Conservation (phyloP, 2,113 vertebrate species). For the Trichomycterus rosablanca region DNA sequence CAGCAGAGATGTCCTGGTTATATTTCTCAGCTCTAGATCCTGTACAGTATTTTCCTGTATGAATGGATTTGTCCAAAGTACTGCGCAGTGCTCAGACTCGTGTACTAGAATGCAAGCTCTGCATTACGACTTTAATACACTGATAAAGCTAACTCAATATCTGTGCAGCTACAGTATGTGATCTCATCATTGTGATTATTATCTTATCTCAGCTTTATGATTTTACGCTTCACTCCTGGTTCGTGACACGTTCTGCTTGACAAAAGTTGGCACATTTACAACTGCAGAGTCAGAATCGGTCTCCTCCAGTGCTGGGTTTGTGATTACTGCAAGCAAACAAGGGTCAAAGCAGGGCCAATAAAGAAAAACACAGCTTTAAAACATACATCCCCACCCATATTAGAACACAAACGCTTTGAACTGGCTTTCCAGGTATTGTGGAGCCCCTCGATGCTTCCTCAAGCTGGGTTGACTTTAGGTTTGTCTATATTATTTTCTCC, state of each 20-base stretch:
- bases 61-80: not conserved
- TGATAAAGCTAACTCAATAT: too few relatives aligned
- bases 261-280: not conserved
- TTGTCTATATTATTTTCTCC: constrained; percentile 34
- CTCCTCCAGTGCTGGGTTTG: not conserved
- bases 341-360: not conserved
- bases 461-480: constrained; percentile 31
- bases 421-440: constrained; percentile 36
- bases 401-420: constrained; percentile 37
- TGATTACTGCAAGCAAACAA: not conserved
- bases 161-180: too few relatives aligned
- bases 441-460: constrained; percentile 23
- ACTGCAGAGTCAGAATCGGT: not conserved
- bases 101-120: too few relatives aligned
- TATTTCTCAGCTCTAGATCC: too few relatives aligned
- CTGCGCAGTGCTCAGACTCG: too few relatives aligned
- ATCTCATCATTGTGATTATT: not conserved
- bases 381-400: constrained; percentile 5
- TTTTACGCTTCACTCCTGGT: not conserved
- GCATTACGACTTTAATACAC: too few relatives aligned
- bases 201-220: constrained; percentile 9
- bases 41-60: too few relatives aligned
- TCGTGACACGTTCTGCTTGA: not conserved
- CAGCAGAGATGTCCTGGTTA: too few relatives aligned
- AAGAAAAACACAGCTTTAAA: constrained; percentile 19